Conservation (phyloP, 2,888 invertebrate species). For the Caradrina kadenii region DNA sequence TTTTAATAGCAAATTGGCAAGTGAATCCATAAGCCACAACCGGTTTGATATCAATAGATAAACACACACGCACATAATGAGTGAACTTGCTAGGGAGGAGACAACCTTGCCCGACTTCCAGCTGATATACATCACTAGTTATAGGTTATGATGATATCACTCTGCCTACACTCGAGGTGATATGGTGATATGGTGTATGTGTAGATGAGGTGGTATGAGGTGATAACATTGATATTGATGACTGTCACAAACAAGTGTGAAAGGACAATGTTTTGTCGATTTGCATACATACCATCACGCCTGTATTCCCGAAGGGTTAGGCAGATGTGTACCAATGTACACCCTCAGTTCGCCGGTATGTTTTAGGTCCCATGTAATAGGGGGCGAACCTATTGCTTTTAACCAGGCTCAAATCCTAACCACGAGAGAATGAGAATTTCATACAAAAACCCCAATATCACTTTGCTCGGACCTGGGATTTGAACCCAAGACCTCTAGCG, state of each 20-base stretch:
- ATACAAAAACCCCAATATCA: no score
- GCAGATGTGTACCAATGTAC: no score
- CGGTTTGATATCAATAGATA: slow-evolving; percentile 56
- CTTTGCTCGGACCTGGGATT: no score
- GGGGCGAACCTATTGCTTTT: no score
- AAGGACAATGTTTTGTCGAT: not conserved
- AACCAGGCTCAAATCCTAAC: no score
- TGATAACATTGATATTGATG: slow-evolving; percentile 54
- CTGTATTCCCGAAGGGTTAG: no score
- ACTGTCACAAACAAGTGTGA: not conserved
- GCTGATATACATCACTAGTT: slow-evolving; percentile 73
- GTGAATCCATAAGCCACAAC: slow-evolving; percentile 46
- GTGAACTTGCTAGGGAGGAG: slow-evolving; percentile 76
- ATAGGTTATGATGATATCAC: slow-evolving; percentile 75
- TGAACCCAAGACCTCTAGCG: no score
- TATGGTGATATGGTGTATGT: slow-evolving; percentile 66
- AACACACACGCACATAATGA: slow-evolving; percentile 56
- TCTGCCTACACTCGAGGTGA: slow-evolving; percentile 62
- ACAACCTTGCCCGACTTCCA: slow-evolving; percentile 81
- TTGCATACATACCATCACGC: not conserved
- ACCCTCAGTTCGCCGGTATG: no score
- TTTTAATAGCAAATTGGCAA: slow-evolving; percentile 32
- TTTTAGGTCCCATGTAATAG: no score
- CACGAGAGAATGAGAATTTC: no score
- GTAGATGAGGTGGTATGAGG: no score